Evolutionary conservation across 2,113 vertebrate species (phyloP).

Genomic region (Paraplagusia blochii): DNA sequence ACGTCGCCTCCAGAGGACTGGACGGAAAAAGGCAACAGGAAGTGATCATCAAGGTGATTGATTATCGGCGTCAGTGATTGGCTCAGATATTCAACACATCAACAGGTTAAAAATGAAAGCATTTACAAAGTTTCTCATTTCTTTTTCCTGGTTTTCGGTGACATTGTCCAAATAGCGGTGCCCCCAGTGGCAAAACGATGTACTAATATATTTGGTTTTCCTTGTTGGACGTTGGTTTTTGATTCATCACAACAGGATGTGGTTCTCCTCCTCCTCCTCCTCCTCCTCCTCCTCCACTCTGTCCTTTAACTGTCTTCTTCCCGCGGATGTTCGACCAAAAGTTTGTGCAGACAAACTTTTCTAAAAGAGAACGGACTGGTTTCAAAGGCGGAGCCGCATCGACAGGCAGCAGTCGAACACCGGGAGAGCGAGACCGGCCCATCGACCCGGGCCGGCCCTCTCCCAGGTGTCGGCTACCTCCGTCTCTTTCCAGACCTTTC

Average conservation of each 20-base stretch:
- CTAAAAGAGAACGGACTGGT: conserved; percentile 46
- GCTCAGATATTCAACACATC: not conserved
- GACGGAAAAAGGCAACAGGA: conserved; percentile 21
- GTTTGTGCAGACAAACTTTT: conserved; percentile 35
- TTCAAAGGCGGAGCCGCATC: conserved; percentile 54
- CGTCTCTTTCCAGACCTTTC: conserved; percentile 39
- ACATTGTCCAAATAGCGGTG: no score
- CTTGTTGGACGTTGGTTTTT: no score
- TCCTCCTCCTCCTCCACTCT: no score
- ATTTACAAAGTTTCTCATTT: not conserved
- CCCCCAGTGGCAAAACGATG: no score
- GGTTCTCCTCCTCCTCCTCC: no score
- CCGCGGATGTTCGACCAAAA: conserved; percentile 40
- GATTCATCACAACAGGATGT: no score
- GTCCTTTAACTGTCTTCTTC: no score
- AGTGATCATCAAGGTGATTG: conserved; percentile 1
- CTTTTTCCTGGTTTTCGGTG: no score
- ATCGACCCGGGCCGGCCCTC: conserved; percentile 57
- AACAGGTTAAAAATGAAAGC: not conserved
- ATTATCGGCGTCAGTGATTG: not conserved
- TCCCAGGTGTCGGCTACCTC: conserved; percentile 36
- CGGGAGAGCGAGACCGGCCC: conserved; percentile 42
- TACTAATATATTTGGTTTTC: no score
- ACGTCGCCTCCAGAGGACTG: conserved; percentile 30
- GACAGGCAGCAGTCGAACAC: conserved; percentile 42